These are phyloP conservation scores for Calliphora vomitoria DNA, from an alignment of 2,888 invertebrate species.

Conservation along the genomic window DNA sequence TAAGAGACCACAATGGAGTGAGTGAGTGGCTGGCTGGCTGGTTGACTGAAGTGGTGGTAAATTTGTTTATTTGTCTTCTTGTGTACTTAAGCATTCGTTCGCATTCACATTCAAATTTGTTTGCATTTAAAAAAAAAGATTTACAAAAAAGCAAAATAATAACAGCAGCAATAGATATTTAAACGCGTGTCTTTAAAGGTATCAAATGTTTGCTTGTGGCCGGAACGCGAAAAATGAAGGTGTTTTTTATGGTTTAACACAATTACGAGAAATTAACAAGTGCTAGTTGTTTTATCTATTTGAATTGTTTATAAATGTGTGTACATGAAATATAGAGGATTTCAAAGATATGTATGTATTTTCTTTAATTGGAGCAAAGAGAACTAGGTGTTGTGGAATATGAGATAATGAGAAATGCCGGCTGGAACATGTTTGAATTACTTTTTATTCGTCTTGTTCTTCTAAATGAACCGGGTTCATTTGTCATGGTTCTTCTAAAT, in stretches of 20 bases:
- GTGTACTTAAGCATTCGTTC: slow-evolving; percentile 53
- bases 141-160: background rate
- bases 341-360: background rate
- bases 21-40: slow-evolving; percentile 8
- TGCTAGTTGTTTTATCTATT: slow-evolving; percentile 24
- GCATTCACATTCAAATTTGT: slow-evolving; percentile 38
- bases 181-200: slow-evolving; percentile 66
- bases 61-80: slow-evolving; percentile 69
- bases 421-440: background rate
- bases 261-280: slow-evolving; percentile 53
- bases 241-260: slow-evolving; percentile 61
- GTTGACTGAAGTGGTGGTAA: slow-evolving; percentile 53
- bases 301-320: slow-evolving; percentile 26
- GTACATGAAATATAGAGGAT: background rate
- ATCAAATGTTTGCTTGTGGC: slow-evolving; percentile 65
- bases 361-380: slow-evolving; percentile 14
- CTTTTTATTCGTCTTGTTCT: too few species aligned
- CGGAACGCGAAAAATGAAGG: slow-evolving; percentile 29
- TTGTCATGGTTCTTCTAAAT: too few species aligned
- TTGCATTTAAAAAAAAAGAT: slow-evolving; percentile 29
- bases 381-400: background rate
- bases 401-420: background rate
- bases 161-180: slow-evolving; percentile 38
- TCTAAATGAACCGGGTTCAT: too few species aligned
- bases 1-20: slow-evolving; percentile 39